These are phyloP conservation scores for Alethe castanea DNA, from an alignment of 2,113 vertebrate genomes.

Conservation along the genomic window DNA sequence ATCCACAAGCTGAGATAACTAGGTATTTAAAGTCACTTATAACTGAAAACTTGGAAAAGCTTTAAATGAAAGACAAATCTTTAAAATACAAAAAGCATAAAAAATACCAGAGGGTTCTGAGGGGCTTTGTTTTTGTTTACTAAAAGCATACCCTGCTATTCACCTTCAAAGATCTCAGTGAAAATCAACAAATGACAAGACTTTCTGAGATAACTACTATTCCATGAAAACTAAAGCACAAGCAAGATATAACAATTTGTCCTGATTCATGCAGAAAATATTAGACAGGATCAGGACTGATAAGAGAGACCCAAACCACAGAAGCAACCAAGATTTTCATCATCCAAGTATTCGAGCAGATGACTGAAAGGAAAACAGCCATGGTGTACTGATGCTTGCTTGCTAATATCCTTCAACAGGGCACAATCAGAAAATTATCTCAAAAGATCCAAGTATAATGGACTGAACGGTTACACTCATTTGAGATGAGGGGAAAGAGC, in stretches of 20 bases:
- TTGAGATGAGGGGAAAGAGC: background rate
- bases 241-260: background rate
- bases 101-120: background rate
- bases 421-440: conserved; percentile 18
- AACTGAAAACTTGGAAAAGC: background rate
- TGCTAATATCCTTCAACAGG: background rate
- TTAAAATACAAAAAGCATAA: background rate
- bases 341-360: background rate
- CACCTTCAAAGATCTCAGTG: background rate
- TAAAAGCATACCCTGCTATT: background rate
- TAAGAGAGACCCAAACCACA: background rate
- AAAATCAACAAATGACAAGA: background rate
- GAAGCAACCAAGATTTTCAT: conserved; percentile 17
- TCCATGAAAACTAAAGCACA: background rate
- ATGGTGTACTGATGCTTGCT: background rate
- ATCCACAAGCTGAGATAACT: background rate
- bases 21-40: background rate
- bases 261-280: background rate
- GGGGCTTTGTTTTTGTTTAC: background rate
- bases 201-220: background rate
- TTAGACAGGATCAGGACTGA: background rate
- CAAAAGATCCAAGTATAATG: background rate
- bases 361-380: background rate
- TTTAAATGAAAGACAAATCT: background rate
- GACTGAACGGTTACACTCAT: background rate